These are phyloP conservation scores for Xenops minutus DNA, from an alignment of 2,797 vertebrate genomes.

Conservation along the genomic window DNA sequence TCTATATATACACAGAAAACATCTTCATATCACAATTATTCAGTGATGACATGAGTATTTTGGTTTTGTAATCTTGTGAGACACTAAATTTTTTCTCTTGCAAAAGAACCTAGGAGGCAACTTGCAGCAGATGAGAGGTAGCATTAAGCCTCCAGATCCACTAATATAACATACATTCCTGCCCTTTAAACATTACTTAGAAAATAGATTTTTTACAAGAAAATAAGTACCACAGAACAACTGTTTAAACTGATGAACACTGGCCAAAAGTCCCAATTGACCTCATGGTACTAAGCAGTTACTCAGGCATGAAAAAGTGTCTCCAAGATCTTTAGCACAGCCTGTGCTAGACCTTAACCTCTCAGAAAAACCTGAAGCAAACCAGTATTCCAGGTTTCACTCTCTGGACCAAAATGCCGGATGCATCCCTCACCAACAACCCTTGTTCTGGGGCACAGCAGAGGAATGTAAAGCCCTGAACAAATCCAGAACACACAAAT, in stretches of 20 bases:
- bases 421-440: not conserved
- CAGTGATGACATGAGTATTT: not conserved
- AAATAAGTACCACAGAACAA: not conserved
- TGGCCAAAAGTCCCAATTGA: not conserved
- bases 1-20: not conserved
- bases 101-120: not conserved
- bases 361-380: not conserved
- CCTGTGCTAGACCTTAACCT: not conserved
- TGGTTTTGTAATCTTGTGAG: not conserved
- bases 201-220: not conserved
- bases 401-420: not conserved
- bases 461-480: not conserved
- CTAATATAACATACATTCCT: not conserved
- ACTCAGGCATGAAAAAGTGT: not conserved
- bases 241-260: not conserved
- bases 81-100: not conserved
- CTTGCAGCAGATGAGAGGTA: not conserved
- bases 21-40: not conserved
- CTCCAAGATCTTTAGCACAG: not conserved
- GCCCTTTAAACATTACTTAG: not conserved
- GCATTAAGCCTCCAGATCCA: not conserved
- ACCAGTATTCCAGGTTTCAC: not conserved
- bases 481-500: not conserved
- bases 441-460: accelerated
- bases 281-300: not conserved